These are phyloP conservation scores for Fringilla coelebs DNA, from an alignment of 2,797 vertebrate genomes.

Conservation along the genomic window DNA sequence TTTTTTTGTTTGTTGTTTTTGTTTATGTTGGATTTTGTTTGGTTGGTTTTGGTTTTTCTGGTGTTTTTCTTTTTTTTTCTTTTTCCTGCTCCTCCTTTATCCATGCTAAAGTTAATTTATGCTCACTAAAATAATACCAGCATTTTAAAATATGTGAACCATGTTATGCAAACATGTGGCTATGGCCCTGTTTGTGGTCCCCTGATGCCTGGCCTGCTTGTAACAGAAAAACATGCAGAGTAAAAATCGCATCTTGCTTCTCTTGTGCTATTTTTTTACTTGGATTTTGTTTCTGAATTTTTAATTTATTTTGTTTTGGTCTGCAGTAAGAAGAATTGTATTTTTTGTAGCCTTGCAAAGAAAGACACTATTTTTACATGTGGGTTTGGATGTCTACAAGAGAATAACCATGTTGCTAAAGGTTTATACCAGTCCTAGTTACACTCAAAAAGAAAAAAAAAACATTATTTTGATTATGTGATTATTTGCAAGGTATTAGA, in stretches of 20 bases:
- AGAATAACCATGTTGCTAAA: neutral
- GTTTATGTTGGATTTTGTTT: neutral
- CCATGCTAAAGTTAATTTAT: neutral
- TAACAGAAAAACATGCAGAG: neutral
- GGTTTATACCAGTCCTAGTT: neutral
- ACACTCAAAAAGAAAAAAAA: neutral
- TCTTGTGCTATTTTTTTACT: neutral
- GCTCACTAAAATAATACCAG: neutral
- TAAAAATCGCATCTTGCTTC: neutral
- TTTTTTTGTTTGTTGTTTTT: neutral
- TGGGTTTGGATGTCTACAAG: neutral
- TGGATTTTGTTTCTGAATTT: accelerated
- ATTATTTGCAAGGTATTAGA: neutral
- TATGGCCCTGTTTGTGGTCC: neutral
- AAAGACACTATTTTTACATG: neutral
- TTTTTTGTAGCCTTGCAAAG: neutral
- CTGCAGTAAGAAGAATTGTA: neutral
- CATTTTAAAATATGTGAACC: neutral
- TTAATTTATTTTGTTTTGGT: neutral
- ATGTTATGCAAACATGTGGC: neutral
- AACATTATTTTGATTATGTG: neutral
- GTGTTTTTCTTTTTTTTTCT: accelerated
- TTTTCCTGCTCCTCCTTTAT: neutral
- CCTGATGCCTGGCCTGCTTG: neutral
- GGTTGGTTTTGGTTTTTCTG: neutral